These are phyloP conservation scores for Caenorhabditis uteleia DNA, from an alignment of 2,888 invertebrate genomes.

Conservation along the genomic window DNA sequence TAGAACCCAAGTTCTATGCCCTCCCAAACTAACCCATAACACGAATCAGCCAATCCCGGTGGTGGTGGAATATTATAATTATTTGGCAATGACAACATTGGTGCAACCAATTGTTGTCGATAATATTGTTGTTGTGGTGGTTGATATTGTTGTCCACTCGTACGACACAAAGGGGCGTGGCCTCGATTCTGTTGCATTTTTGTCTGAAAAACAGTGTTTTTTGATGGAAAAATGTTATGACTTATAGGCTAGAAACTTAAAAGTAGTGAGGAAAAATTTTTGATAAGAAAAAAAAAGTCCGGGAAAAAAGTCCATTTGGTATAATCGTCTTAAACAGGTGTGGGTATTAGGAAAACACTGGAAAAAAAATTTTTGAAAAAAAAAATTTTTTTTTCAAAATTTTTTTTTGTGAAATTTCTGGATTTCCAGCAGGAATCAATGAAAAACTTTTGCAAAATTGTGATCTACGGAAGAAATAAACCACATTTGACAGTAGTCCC, in stretches of 20 bases:
- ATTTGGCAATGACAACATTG: not conserved
- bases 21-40: slow-evolving; percentile 33
- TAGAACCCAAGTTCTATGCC: too few relatives aligned
- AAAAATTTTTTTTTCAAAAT: too few relatives aligned
- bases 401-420: too few relatives aligned
- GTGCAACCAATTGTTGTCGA: not conserved
- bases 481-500: too few relatives aligned
- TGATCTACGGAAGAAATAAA: too few relatives aligned
- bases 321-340: not conserved
- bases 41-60: slow-evolving; percentile 26
- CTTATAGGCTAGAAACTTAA: not conserved
- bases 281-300: not conserved
- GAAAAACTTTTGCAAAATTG: too few relatives aligned
- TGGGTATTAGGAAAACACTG: not conserved
- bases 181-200: slow-evolving; percentile 4
- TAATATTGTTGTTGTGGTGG: not conserved
- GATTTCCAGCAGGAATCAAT: too few relatives aligned
- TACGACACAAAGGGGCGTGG: slow-evolving; percentile 34
- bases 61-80: too few relatives aligned
- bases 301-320: not conserved
- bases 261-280: not conserved
- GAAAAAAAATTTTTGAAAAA: not conserved
- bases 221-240: too few relatives aligned
- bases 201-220: too few relatives aligned
- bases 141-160: slow-evolving; percentile 2